Percentiles rank a stretch among this genome's conserved stretches.
These are phyloP conservation scores for Rapana venosa DNA, from an alignment of 2,888 invertebrate species.

Conservation along the genomic window DNA sequence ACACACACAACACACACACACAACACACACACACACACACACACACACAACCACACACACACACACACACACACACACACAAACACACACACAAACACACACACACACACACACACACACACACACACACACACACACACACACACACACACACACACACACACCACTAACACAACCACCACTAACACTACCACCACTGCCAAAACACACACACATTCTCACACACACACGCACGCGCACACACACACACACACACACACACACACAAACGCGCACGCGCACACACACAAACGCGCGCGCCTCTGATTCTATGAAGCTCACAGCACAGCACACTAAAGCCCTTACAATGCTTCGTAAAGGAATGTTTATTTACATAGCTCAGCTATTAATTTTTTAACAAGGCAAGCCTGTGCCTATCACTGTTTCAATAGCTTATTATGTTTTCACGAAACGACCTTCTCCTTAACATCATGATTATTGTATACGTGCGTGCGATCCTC, in stretches of 20 bases:
- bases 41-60: constrained; percentile 20
- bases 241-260: constrained; percentile 16
- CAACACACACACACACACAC: neutral
- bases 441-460: too few species aligned
- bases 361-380: too few species aligned
- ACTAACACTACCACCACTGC: too few species aligned
- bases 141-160: neutral
- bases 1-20: constrained; percentile 1
- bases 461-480: too few species aligned
- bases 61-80: neutral
- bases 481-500: too few species aligned
- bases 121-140: constrained; percentile 18
- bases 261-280: neutral
- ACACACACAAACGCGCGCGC: neutral
- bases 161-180: too few species aligned
- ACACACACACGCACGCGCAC: neutral
- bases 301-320: neutral
- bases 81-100: neutral
- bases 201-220: too few species aligned
- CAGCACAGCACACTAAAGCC: neutral
- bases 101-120: neutral
- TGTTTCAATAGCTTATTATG: too few species aligned
- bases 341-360: too few species aligned
- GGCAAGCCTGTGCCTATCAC: neutral
- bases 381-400: neutral